A percentile compares a stretch with the other conserved stretches of the same genome.
Evolutionary conservation across 2,888 invertebrate species (phyloP).

Genomic region (Bursaphelenchus okinawaensis): DNA sequence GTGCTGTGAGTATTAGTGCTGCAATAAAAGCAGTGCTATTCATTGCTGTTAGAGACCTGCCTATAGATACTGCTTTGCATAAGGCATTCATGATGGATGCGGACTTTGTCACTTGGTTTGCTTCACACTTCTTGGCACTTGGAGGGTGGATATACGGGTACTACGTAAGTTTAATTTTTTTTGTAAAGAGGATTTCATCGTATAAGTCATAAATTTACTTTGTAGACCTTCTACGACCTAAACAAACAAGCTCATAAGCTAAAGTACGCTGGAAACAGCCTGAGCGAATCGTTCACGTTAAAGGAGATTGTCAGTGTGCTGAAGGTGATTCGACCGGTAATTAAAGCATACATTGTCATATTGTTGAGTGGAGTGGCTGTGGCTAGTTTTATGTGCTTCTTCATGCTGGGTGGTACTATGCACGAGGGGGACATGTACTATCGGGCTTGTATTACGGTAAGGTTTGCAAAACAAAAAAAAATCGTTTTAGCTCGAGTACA

Average conservation of each 20-base stretch:
- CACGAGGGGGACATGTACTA: not conserved
- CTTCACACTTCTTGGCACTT: not conserved
- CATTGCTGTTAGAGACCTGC: not conserved
- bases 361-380: not conserved
- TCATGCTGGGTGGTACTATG: not conserved
- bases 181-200: not conserved
- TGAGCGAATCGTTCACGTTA: not conserved
- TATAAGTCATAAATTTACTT: not conserved
- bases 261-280: not conserved
- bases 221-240: not conserved
- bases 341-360: not conserved
- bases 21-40: not conserved
- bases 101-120: not conserved
- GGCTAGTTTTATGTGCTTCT: not conserved
- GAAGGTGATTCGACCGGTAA: not conserved
- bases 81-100: not conserved
- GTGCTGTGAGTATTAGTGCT: not conserved
- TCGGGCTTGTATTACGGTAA: not conserved
- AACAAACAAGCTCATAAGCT: not conserved
- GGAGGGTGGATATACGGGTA: not conserved
- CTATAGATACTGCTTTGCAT: not conserved
- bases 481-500: constrained; percentile 1
- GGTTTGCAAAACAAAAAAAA: not conserved
- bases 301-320: constrained; percentile 1
- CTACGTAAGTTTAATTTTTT: not conserved